Base-by-base conservation (phyloP, 1,140 invertebrate genomes). In the Anastrepha ludens region DNA sequence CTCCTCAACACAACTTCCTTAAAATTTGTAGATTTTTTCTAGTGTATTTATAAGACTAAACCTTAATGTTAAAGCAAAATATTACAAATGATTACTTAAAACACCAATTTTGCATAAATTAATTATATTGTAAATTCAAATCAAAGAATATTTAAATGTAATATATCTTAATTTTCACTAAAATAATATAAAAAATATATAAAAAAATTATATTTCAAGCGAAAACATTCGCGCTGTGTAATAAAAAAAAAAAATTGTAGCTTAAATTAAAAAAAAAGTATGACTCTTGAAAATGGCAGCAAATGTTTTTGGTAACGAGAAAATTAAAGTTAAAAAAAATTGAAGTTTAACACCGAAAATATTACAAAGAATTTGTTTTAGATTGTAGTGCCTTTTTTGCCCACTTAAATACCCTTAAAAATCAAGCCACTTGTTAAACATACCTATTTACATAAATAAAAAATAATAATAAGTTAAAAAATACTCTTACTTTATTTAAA, bases 331-430 rank as follows among this genome's bases (percentile, higher is more conserved):
- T 17, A 74, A 4, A 2, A 74, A 74, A 44, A 17, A 47, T 29
- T 74, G 1, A 47, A 47, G 15, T 17, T 47, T 47, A 47, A 47
- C 13, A 41, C 55, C 44, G 41, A 60, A 62, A 39, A 59, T 59
- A 62, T 64, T 47, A 29, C 41, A 29, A 86, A 64, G 58, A 86
- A 86, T 65, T 86, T 86, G 8, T 65, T 86, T 65, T 62, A 62
- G n/a, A 60, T 86, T 88, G 60, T 91, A 91, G 91, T 91, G 91
- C 91, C 91, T 91, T 91, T 91, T 91, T 91, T 91, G 90, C 89
- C 91, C 90, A 90, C 90, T 87, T 90, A 78, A 55, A 15, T 20
- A 74, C 41, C 74, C 47, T 55, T 81, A 81, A 55, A 55, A 41
- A 81, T 81, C 17, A 74, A 74, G 17, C 17, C 39, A n/a, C 74